Base-by-base conservation (phyloP, 2,113 vertebrate species). In the Calyptommatus sinebrachiatus region DNA sequence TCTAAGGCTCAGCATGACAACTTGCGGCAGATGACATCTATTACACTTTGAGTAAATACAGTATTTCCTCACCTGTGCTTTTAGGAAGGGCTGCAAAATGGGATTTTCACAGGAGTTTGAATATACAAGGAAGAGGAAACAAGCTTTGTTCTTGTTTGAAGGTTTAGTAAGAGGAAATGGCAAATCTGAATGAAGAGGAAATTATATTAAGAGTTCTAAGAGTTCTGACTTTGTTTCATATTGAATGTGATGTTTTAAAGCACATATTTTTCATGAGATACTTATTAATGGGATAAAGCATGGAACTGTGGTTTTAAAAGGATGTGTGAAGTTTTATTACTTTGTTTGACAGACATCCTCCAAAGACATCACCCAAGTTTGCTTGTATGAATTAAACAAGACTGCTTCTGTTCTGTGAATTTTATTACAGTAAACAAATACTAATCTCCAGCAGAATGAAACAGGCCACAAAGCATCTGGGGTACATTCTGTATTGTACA, bases 61-160 rank as follows among this genome's bases (percentile, higher is more conserved):
- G 53, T 57, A 80, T 73, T 80, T 80, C 62, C 71, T 68, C 24
- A 73, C 31, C 48, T 74, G 41, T 63, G 20, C 63, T 35, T 62
- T 79, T 79, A 79, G 26, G 68, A 79, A 79, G 28, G 65, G 53
- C 20, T 26, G 70, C 57, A 57, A 79, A 45, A 71, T 79, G 77
- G 35, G 61, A 29, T 68, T 48, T 63, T 71, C 77, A 71, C 57
- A n/a, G 71, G 31, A 73, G 29, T 80, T 22, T 68, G 65, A 29
- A 73, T 46, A 66, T 80, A 57, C 10, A 63, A 73, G 63, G 63
- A 68, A 74, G 71, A 50, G 53, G 48, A 45, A 41, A 65, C 35
- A 60, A 41, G 57, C 48, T 73, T 26, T 24, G 70, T 80, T 80
- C 50, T 31, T 21, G 18, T 80, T 74, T 80, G 71, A 80, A 68